These are phyloP conservation scores for Columba guinea DNA, from an alignment of 2,797 vertebrate genomes.

Conservation along the genomic window DNA sequence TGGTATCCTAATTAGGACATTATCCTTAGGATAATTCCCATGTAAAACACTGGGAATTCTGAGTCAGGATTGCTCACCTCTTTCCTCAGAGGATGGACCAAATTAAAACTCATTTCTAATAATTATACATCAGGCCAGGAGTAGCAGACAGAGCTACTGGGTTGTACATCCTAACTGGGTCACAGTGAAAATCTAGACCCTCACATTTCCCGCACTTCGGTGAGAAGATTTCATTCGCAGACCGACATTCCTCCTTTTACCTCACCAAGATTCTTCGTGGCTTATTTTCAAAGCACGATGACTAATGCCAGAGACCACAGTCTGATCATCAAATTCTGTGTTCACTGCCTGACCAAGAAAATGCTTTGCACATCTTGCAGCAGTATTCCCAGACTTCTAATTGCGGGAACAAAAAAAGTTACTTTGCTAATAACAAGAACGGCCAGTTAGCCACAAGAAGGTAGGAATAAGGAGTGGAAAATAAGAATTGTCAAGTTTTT, in stretches of 20 bases:
- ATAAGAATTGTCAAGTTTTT: background rate
- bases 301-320: background rate
- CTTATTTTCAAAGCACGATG: background rate
- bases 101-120: background rate
- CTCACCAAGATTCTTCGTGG: background rate
- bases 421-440: background rate
- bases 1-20: background rate
- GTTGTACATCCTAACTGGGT: background rate
- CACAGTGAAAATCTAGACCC: background rate
- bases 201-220: fast-evolving
- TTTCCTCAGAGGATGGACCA: background rate
- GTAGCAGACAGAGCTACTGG: background rate
- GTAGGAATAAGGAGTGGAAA: conserved; percentile 36
- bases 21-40: background rate
- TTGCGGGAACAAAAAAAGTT: background rate
- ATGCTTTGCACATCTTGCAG: background rate
- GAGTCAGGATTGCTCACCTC: background rate
- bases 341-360: background rate
- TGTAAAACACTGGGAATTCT: conserved; percentile 6
- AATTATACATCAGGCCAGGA: background rate
- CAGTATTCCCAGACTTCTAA: conserved; percentile 13
- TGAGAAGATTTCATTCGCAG: background rate
- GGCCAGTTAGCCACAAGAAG: conserved; percentile 27
- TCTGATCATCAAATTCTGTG: background rate
- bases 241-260: background rate